phyloP scores from a whole-genome alignment of 2,797 vertebrate genomes.

The Eupleurogrammus muticus region DNA sequence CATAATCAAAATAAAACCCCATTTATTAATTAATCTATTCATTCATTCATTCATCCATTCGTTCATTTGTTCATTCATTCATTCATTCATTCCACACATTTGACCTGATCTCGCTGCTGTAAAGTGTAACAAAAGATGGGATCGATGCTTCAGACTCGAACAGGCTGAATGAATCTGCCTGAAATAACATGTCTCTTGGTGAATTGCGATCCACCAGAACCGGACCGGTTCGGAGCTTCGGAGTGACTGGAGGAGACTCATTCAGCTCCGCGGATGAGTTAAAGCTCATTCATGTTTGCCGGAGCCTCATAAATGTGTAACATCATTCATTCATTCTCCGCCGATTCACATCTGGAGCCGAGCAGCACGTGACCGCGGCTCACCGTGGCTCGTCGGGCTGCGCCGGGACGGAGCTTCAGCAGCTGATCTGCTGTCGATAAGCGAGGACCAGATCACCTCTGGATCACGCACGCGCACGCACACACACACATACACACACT shows the following conservation, averaged over 20 bases:
- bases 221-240: background rate
- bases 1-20: too few species aligned
- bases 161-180: background rate
- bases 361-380: background rate
- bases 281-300: background rate
- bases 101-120: too few species aligned
- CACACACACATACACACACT: too few species aligned
- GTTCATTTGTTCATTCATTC: too few species aligned
- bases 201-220: background rate
- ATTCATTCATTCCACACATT: too few species aligned
- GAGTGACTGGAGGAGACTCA: background rate
- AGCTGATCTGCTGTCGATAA: background rate
- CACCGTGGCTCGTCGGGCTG: background rate
- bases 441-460: too few species aligned
- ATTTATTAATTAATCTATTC: too few species aligned
- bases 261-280: background rate
- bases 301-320: background rate
- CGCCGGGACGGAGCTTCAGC: background rate
- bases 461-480: too few species aligned
- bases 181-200: background rate
- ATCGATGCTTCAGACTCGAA: background rate
- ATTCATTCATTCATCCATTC: too few species aligned
- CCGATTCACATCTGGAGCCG: slow-evolving; percentile 1
- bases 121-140: too few species aligned
- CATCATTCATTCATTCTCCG: background rate